A percentile compares a stretch with the other conserved stretches of the same genome.
Conservation (phyloP, 1,140 invertebrate species). For the Chironomus striatipennis region DNA sequence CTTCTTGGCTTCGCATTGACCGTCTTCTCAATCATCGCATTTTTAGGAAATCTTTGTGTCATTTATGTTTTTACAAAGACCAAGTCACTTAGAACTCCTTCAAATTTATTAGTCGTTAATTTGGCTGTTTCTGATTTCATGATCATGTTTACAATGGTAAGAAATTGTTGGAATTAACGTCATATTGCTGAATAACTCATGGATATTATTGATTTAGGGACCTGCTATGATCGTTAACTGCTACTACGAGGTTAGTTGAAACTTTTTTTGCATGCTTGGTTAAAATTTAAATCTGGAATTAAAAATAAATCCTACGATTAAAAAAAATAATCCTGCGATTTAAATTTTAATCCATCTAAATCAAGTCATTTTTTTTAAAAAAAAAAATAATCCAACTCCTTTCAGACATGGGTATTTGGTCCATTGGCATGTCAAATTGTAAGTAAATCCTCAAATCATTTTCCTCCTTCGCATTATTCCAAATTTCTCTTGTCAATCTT, state of each 20-base stretch:
- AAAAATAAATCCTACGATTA: too few species aligned
- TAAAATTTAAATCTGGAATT: too few species aligned
- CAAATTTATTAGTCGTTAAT: constrained; percentile 72
- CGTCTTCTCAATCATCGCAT: constrained; percentile 57
- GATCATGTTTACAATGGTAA: constrained; percentile 78
- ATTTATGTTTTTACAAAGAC: constrained; percentile 72
- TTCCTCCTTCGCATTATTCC: constrained; percentile 34
- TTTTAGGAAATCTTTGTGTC: constrained; percentile 71
- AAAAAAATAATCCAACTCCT: too few species aligned
- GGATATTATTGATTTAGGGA: not conserved
- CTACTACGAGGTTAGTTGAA: constrained; percentile 47
- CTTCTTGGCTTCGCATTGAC: constrained; percentile 67
- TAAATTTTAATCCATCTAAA: too few species aligned
- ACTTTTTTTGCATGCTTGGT: too few species aligned
- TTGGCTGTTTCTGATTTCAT: constrained; percentile 72
- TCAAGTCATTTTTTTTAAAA: too few species aligned
- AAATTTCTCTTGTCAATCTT: constrained; percentile 44
- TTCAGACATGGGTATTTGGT: constrained; percentile 63
- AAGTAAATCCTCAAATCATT: not conserved
- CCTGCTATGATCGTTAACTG: constrained; percentile 55
- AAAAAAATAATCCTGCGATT: too few species aligned
- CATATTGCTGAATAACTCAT: not conserved
- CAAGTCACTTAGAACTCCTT: constrained; percentile 64
- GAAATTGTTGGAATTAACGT: not conserved
- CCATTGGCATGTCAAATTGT: constrained; percentile 57